Evolutionary conservation across 2,797 vertebrate species (phyloP).

Genomic region (Rachycentron canadum): DNA sequence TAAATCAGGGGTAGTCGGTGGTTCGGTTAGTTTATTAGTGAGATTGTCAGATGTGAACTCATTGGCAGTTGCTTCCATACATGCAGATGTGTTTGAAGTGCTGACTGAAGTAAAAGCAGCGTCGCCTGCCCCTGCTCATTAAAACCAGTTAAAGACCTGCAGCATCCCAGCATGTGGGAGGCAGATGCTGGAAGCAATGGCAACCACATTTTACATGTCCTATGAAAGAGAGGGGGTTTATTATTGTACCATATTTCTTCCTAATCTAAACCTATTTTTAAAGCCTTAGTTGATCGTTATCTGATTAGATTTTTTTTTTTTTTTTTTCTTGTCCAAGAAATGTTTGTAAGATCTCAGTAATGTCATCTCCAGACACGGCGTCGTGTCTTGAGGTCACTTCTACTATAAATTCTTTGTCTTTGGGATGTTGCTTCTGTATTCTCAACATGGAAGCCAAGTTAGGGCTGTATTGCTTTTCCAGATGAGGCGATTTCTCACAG

Average conservation of each 20-base stretch:
- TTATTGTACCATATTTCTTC: slow-evolving; percentile 10
- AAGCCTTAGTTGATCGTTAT: slow-evolving; percentile 14
- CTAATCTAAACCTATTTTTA: slow-evolving; percentile 10
- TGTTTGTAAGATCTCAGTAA: slow-evolving; percentile 53
- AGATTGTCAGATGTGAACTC: slow-evolving; percentile 36
- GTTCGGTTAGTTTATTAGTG: slow-evolving; percentile 32
- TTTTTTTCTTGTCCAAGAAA: slow-evolving; percentile 15
- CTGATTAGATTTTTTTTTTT: not conserved
- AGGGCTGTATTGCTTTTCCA: slow-evolving; percentile 76
- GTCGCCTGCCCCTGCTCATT: slow-evolving; percentile 60
- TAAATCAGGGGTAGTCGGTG: slow-evolving; percentile 4
- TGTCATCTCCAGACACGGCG: slow-evolving; percentile 68
- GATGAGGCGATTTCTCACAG: slow-evolving; percentile 71
- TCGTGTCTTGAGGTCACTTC: slow-evolving; percentile 62
- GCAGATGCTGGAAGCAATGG: slow-evolving; percentile 72
- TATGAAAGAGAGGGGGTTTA: slow-evolving; percentile 2
- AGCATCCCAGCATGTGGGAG: slow-evolving; percentile 72
- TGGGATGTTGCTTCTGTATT: slow-evolving; percentile 62
- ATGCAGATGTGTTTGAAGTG: slow-evolving; percentile 69
- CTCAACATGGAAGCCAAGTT: slow-evolving; percentile 63
- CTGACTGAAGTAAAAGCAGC: slow-evolving; percentile 67
- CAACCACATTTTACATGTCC: slow-evolving; percentile 32
- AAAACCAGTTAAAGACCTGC: slow-evolving; percentile 61
- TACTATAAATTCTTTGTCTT: slow-evolving; percentile 74
- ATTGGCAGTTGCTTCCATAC: slow-evolving; percentile 34